A percentile compares a stretch with the other conserved stretches of the same genome.
These are phyloP conservation scores for Listrodromus nycthemerus DNA, from an alignment of 2,888 invertebrate genomes.

Conservation along the genomic window DNA sequence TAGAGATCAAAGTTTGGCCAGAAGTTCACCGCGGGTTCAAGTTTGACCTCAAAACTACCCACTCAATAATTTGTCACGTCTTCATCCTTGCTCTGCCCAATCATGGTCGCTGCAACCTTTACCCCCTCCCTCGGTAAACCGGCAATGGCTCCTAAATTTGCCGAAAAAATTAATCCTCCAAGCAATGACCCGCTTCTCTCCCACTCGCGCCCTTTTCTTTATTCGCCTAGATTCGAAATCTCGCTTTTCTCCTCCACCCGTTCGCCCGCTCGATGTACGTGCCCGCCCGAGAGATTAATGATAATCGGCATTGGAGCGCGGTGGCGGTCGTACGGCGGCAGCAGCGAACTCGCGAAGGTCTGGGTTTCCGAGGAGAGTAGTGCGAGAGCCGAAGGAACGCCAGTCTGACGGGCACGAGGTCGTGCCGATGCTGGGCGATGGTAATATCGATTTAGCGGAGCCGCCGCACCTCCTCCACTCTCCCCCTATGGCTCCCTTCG, in stretches of 20 bases:
- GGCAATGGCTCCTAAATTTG: not conserved
- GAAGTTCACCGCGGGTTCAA: no score
- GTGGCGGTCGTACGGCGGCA: constrained; percentile 43
- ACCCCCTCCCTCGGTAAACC: not conserved
- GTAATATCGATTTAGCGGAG: constrained; percentile 78
- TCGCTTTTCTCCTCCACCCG: constrained; percentile 29
- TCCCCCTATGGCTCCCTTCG: constrained; percentile 50
- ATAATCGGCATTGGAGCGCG: constrained; percentile 68
- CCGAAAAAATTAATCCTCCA: constrained; percentile 38
- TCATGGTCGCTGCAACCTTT: not conserved
- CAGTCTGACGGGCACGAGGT: constrained; percentile 70
- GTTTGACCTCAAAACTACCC: not conserved
- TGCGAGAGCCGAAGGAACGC: constrained; percentile 28
- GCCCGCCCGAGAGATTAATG: constrained; percentile 68
- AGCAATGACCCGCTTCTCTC: constrained; percentile 22
- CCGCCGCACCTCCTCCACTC: constrained; percentile 62
- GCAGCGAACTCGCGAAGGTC: constrained; percentile 70
- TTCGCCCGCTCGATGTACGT: constrained; percentile 24
- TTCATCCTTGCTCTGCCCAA: not conserved
- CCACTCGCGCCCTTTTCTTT: not conserved
- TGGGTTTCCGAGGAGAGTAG: constrained; percentile 61
- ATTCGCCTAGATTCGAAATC: constrained; percentile 39
- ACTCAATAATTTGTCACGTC: not conserved
- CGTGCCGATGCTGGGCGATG: constrained; percentile 73
- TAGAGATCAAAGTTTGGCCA: no score